Percentiles rank a stretch among this genome's conserved stretches.
phyloP scores from a whole-genome alignment of 2,797 vertebrate genomes.

The Hippoglossus hippoglossus region DNA sequence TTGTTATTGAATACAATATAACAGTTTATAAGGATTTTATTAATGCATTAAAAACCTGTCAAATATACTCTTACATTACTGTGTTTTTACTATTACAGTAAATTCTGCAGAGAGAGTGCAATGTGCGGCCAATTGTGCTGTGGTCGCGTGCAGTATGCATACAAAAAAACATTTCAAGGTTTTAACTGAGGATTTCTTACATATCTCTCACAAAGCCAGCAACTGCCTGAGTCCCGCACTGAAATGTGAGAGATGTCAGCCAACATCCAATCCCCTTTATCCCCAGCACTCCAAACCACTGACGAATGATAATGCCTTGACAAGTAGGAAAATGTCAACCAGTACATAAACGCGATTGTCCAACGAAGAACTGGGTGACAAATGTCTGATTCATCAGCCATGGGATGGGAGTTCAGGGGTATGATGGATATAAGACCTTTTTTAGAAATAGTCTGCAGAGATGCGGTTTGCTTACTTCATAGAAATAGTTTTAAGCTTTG shows the following conservation, averaged over 20 bases:
- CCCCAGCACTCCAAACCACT: slow-evolving; percentile 5
- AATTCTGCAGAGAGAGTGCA: not conserved
- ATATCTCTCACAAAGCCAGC: not conserved
- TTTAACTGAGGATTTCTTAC: slow-evolving; percentile 2
- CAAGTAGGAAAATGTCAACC: slow-evolving; percentile 14
- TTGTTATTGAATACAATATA: too few relatives aligned
- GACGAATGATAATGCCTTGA: slow-evolving; percentile 1
- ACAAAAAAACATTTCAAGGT: slow-evolving; percentile 4
- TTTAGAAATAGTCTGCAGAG: slow-evolving; percentile 11
- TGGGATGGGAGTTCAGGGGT: slow-evolving; percentile 5
- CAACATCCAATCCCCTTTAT: slow-evolving; percentile 11
- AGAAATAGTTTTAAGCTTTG: slow-evolving; percentile 13
- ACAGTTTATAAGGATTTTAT: too few relatives aligned
- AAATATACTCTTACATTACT: not conserved
- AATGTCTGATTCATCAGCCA: slow-evolving; percentile 31
- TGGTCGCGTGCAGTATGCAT: not conserved
- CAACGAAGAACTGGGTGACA: slow-evolving; percentile 7
- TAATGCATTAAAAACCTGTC: not conserved
- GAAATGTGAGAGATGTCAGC: not conserved
- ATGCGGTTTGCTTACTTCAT: slow-evolving; percentile 16
- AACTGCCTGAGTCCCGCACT: not conserved
- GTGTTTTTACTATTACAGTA: not conserved
- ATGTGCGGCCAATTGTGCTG: not conserved
- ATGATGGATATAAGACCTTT: not conserved
- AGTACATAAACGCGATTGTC: not conserved